These are phyloP conservation scores for Paramormyrops hopkinsi DNA, from an alignment of 2,797 vertebrate genomes.

Conservation along the genomic window DNA sequence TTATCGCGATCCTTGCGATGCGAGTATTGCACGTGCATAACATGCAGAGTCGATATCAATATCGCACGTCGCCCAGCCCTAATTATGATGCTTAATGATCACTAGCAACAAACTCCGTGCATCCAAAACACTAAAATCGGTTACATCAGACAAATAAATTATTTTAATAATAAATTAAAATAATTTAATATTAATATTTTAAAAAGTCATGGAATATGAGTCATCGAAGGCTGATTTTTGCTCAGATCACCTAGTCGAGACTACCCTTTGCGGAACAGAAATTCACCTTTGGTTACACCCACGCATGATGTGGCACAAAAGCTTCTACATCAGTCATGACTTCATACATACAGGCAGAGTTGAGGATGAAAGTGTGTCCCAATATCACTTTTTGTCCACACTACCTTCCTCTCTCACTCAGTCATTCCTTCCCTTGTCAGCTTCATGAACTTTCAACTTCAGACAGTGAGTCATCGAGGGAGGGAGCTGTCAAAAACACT, in stretches of 20 bases:
- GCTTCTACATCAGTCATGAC: not conserved
- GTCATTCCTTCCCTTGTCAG: not conserved
- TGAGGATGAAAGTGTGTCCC: not conserved
- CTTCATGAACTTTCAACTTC: not conserved
- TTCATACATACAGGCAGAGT: not conserved
- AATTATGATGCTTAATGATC: not conserved
- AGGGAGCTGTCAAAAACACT: not conserved
- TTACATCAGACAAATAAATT: not conserved
- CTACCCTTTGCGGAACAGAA: not conserved
- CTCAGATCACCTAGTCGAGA: not conserved
- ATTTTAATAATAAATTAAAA: too few relatives aligned
- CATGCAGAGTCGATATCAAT: not conserved
- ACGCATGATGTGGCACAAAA: not conserved
- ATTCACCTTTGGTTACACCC: not conserved
- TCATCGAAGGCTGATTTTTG: not conserved
- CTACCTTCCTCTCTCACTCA: not conserved
- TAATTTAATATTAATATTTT: too few relatives aligned
- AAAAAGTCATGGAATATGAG: not conserved
- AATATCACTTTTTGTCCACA: not conserved
- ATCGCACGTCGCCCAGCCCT: not conserved
- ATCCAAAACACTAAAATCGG: not conserved
- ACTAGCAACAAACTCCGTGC: not conserved
- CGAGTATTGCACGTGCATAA: not conserved
- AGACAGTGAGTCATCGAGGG: not conserved
- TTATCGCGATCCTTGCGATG: not conserved